phyloP scores from a whole-genome alignment of 1,140 invertebrate genomes.

The Brachionus manjavacas region DNA sequence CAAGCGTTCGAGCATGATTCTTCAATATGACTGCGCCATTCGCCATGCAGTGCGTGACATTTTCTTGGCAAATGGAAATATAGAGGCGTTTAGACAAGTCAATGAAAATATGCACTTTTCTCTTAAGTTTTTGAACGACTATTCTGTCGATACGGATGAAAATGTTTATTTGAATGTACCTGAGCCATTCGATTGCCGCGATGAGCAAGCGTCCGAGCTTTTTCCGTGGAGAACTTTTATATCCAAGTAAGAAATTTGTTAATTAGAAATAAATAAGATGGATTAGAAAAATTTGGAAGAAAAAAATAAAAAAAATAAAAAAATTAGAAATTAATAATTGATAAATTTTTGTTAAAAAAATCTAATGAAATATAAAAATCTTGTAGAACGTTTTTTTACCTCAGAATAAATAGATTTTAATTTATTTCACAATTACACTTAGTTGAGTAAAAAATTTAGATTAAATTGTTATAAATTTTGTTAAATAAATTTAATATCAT shows the following conservation, averaged over 20 bases:
- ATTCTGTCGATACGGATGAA: conserved; percentile 47
- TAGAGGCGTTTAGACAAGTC: conserved; percentile 46
- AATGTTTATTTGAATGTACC: conserved; percentile 50
- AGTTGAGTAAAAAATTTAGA: no score
- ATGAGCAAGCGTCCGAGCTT: conserved; percentile 47
- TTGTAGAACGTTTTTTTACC: no score
- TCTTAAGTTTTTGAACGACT: conserved; percentile 52
- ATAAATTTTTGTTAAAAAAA: no score
- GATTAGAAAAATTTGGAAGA: background rate
- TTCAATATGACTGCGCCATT: conserved; percentile 56
- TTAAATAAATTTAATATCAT: no score
- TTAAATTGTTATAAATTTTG: no score
- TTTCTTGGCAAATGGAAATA: conserved; percentile 28
- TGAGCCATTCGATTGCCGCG: conserved; percentile 54
- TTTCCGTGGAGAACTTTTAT: conserved; percentile 54
- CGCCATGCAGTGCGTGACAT: conserved; percentile 45
- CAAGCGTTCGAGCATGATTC: conserved; percentile 53
- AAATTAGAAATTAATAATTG: no score
- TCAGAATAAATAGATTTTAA: no score
- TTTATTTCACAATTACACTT: no score
- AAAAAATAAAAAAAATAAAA: no score
- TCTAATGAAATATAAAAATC: no score
- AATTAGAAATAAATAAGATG: background rate
- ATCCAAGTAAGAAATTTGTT: conserved; percentile 47
- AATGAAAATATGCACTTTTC: conserved; percentile 51